These are phyloP conservation scores for Moxostoma hubbsi DNA, from an alignment of 2,797 vertebrate species.

Conservation along the genomic window DNA sequence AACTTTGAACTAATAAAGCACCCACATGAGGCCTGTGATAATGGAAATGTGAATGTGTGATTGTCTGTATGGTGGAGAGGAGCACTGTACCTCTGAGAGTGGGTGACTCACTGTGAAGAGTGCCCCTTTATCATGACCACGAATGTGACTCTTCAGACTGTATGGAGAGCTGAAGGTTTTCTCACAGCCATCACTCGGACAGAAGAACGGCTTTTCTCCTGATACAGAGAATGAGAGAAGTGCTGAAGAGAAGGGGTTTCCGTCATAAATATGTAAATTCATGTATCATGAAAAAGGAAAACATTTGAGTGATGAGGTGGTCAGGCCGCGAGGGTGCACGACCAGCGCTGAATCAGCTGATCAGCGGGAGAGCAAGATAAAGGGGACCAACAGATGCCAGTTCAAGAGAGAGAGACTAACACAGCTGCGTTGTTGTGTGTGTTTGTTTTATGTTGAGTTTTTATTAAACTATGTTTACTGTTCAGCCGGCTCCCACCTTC, in stretches of 20 bases:
- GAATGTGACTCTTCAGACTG: conserved; percentile 97
- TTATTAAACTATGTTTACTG: no score
- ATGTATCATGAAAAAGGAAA: no score
- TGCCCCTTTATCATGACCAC: conserved; percentile 92
- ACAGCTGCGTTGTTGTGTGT: no score
- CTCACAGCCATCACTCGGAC: conserved; percentile 94
- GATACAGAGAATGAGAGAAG: conserved; percentile 22
- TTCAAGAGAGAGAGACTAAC: no score
- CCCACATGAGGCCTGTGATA: not conserved
- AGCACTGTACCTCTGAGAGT: conserved; percentile 85
- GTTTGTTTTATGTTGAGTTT: no score
- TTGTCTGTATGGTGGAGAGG: not conserved
- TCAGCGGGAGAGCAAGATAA: no score
- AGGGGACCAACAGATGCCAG: no score
- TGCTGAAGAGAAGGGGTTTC: not conserved
- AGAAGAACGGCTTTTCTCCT: conserved; percentile 98
- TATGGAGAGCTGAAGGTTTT: conserved; percentile 98
- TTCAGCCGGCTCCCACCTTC: no score
- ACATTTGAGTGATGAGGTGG: no score
- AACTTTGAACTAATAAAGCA: conserved; percentile 2
- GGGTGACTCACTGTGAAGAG: conserved; percentile 82
- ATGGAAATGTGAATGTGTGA: not conserved
- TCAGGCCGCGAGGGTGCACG: no score
- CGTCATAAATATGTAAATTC: no score
- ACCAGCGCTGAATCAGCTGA: no score